Evolutionary conservation across 1,140 invertebrate species (phyloP), one percentile per base, ranked within the genome.

Genomic region (Euborellia annulipes): DNA sequence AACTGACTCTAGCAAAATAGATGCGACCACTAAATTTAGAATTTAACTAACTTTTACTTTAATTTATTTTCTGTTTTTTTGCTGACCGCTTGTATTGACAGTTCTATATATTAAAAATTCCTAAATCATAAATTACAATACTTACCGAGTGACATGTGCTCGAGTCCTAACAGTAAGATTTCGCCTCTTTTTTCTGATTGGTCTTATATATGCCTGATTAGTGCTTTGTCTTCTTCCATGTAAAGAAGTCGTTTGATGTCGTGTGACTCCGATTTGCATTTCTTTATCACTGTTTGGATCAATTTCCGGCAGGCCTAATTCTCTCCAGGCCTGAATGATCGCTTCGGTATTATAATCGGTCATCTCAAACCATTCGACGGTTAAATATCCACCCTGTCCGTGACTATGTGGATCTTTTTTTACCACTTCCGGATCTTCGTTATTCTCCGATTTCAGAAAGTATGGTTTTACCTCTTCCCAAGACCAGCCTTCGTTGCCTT

Each of bases 151-250:
- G 0, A 77, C 82, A 39, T 78, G 70, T 0, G 83, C 71, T 44
- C 79, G 68, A 1, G 75, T 81, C 20, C 76, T 60, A 1, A 89
- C 68, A 39, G 68, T 66, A 18, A 92, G 62, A 61, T 92, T 94
- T 1, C 58, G 58, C 23, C 86, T 62, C 47, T 75, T 71, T 14
- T 71, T 55, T 23, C 79, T 62, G 36, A 80, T 75, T 1, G 84
- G 81, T 50, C 72, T 62, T 13, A 89, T 73, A 58, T 79, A 88
- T 1, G 79, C 82, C 16, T 60, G 64, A 46, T 85, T 79, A 1
- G 79, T 73, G 49, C 81, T 86, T 50, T 73, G 68, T 36, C 85
- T 69, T 37, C 63, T 62, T 0, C 85, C 84, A 51, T 73, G 52
- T 39, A 60, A 58, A 2, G 68, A 63, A 0, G 78, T 80, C 3